Percentiles rank a stretch among this genome's conserved stretches.
Evolutionary conservation across 2,113 vertebrate species (phyloP).

Genomic region (Microcebus griseorufus): DNA sequence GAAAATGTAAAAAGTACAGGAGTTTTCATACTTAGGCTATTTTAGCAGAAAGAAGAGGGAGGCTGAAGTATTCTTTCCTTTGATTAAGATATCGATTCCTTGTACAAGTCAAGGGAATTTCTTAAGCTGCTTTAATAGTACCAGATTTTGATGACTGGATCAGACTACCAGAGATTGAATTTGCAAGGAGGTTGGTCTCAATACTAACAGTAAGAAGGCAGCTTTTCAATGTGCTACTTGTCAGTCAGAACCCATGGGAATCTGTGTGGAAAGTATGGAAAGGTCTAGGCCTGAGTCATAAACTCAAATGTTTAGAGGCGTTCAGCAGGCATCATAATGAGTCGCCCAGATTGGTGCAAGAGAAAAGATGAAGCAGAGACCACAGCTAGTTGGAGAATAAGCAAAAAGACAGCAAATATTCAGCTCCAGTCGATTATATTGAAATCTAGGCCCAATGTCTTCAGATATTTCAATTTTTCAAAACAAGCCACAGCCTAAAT

Average conservation of each 20-base stretch:
- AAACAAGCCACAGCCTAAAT: conserved; percentile 14
- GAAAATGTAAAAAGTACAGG: background rate
- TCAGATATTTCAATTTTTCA: conserved; percentile 25
- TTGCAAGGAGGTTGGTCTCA: background rate
- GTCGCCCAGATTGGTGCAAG: background rate
- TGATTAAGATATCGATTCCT: background rate
- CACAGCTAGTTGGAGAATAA: background rate
- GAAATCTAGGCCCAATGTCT: background rate
- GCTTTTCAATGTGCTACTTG: background rate
- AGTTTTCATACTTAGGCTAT: conserved; percentile 7
- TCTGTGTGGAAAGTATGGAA: background rate
- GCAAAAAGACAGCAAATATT: background rate
- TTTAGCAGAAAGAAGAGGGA: background rate
- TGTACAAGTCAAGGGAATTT: background rate
- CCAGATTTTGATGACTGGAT: background rate
- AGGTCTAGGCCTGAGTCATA: background rate
- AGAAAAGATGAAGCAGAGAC: background rate
- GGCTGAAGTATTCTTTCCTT: background rate
- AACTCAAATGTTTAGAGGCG: background rate
- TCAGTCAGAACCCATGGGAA: background rate
- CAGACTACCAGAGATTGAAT: background rate
- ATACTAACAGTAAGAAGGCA: background rate
- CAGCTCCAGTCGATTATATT: background rate
- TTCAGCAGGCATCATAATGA: background rate
- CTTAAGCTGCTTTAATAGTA: conserved; percentile 25